These are phyloP conservation scores for Toxotes chatareus DNA, from an alignment of 2,113 vertebrate species.

Conservation along the genomic window DNA sequence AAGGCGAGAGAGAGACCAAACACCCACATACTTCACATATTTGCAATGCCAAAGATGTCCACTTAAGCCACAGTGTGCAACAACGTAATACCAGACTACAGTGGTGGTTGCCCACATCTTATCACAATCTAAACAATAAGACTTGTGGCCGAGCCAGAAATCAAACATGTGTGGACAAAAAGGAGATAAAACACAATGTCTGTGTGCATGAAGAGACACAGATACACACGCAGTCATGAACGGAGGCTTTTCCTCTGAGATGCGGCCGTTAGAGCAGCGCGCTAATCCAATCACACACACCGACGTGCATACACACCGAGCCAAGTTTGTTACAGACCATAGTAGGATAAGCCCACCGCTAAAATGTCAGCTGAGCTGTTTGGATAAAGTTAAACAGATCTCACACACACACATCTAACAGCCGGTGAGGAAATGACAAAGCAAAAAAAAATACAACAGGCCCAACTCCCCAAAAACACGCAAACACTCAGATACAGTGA, in stretches of 20 bases:
- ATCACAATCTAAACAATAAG: slow-evolving; percentile 68
- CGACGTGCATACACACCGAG: slow-evolving; percentile 18
- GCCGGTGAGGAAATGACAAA: slow-evolving; percentile 43
- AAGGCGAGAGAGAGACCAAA: slow-evolving; percentile 59
- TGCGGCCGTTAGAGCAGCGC: slow-evolving; percentile 38
- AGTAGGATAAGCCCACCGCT: slow-evolving; percentile 43
- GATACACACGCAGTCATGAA: slow-evolving; percentile 15
- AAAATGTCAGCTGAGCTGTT: slow-evolving; percentile 39
- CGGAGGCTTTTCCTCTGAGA: slow-evolving; percentile 32
- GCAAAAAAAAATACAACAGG: slow-evolving; percentile 37
- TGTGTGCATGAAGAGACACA: slow-evolving; percentile 7
- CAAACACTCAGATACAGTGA: slow-evolving; percentile 34
- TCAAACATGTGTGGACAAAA: slow-evolving; percentile 50
- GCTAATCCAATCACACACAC: slow-evolving; percentile 43
- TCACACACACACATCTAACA: slow-evolving; percentile 23
- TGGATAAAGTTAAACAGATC: slow-evolving; percentile 54
- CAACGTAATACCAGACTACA: slow-evolving; percentile 58
- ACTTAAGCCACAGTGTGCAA: slow-evolving; percentile 55
- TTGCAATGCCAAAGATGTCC: slow-evolving; percentile 72
- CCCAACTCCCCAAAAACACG: slow-evolving; percentile 29
- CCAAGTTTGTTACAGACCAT: slow-evolving; percentile 39
- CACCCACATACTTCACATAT: slow-evolving; percentile 73
- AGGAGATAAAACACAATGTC: slow-evolving; percentile 19
- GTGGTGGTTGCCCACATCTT: slow-evolving; percentile 57
- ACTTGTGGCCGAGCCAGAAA: slow-evolving; percentile 41